Evolutionary conservation across 2,113 vertebrate genomes (phyloP), one percentile per base, ranked within the genome.

Genomic region (Addax nasomaculatus): DNA sequence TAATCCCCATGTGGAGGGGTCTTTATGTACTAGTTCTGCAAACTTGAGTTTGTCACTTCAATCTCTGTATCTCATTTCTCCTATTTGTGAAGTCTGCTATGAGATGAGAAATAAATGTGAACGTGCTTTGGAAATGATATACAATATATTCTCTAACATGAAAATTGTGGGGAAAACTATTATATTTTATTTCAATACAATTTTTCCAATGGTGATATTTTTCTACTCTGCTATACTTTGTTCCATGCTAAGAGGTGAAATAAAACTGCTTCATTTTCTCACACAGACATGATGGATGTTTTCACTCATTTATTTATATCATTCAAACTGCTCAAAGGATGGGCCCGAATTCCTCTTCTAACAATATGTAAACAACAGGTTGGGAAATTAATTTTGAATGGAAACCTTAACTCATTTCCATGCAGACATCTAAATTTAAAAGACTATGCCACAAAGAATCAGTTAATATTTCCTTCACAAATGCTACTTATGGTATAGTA

Each of bases 331-430:
- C 89, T 90, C 30, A 87, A 51, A 78, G 43, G 27, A 62, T 84
- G 25, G 27, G 16, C 11, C n/a, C 36, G 12, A 84, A 70, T 14
- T n/a, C 7, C 62, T 89, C 25, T 85, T 45, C 45, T 39, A 15
- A 83, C 57, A 67, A 27, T 49, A 91, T 29, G 45, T 39, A 93
- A 70, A 67, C 47, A 76, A 33, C 25, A 73, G 27, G 19, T 53
- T 85, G 60, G 10, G 84, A 93, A 97, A 36, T 47, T 47, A 90
- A 95, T 80, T 96, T 85, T 97, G 33, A 87, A 51, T 33, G n/a
- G 57, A 70, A 80, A 85, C 13, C 17, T 95, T 84, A 33, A 91
- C 25, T 94, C 8, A 55, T 85, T 93, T 93, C 47, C 12, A 96
- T 30, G 21, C 15, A 96, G 43, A 85, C 39, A 96, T n/a, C 27